Conservation (phyloP, 2,797 vertebrate genomes). For the Sylvilagus floridanus region DNA sequence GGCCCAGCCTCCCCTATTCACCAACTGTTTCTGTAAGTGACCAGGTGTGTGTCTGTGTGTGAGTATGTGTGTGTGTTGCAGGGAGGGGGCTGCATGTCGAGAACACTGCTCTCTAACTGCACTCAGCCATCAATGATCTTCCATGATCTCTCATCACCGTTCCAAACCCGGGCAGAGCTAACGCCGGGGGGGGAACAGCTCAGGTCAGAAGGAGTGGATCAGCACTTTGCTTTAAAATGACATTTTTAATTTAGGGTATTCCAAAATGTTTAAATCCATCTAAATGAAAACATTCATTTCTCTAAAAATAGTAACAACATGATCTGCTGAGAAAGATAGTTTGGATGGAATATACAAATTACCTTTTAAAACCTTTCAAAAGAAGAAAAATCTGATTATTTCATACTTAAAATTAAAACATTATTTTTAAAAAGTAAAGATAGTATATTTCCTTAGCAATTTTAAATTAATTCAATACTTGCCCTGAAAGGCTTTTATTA, state of each 20-base stretch:
- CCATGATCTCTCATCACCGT: neutral
- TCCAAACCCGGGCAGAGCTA: neutral
- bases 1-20: conserved; percentile 2
- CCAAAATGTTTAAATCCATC: conserved; percentile 11
- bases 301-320: conserved; percentile 55
- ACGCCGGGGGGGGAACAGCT: neutral
- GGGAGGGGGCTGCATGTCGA: neutral
- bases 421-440: conserved; percentile 55
- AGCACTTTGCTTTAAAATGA: conserved; percentile 1
- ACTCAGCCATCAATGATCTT: conserved; percentile 24
- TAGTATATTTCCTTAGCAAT: conserved; percentile 47
- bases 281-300: conserved; percentile 58
- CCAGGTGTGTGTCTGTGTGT: neutral
- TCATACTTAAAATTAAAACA: conserved; percentile 56
- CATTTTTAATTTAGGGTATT: conserved; percentile 16
- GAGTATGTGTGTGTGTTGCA: too few species aligned
- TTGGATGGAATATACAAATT: conserved; percentile 18
- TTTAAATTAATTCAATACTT: conserved; percentile 65
- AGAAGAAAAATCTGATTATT: conserved; percentile 53
- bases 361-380: conserved; percentile 47
- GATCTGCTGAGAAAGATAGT: conserved; percentile 35
- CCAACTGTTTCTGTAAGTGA: neutral
- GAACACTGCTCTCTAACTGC: neutral
- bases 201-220: conserved; percentile 4
- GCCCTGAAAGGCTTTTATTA: conserved; percentile 50